Evolutionary conservation across 2,888 invertebrate genomes (phyloP).

Genomic region (Pheosia tremula): DNA sequence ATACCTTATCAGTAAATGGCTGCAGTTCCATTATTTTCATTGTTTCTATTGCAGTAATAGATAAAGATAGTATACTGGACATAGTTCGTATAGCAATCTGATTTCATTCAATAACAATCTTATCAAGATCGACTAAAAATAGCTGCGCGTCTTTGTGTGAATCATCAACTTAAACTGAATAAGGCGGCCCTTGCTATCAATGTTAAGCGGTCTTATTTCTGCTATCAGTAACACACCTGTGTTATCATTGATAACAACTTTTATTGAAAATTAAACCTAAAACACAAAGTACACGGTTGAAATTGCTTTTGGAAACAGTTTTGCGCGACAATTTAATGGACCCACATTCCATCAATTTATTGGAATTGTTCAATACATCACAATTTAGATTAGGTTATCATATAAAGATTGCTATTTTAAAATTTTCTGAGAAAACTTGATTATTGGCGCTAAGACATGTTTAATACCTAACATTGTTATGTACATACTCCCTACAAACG

Average conservation of each 20-base stretch:
- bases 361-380: neutral
- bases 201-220: too few relatives aligned
- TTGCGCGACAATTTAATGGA: neutral
- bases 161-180: neutral
- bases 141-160: neutral
- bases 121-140: slow-evolving; percentile 2
- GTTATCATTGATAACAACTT: slow-evolving; percentile 3
- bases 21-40: neutral
- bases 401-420: neutral
- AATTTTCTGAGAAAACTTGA: neutral
- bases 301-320: neutral
- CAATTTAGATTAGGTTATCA: neutral
- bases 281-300: neutral
- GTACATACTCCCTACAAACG: too few relatives aligned
- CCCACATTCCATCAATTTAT: neutral
- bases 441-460: too few relatives aligned
- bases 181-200: neutral
- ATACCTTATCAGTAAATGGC: neutral
- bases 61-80: neutral
- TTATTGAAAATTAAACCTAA: neutral
- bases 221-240: slow-evolving; percentile 4
- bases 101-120: neutral
- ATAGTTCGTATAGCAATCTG: neutral
- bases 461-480: too few relatives aligned
- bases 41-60: neutral